These are phyloP conservation scores for Dysdera silvatica DNA, from an alignment of 1,140 invertebrate genomes.

Conservation along the genomic window DNA sequence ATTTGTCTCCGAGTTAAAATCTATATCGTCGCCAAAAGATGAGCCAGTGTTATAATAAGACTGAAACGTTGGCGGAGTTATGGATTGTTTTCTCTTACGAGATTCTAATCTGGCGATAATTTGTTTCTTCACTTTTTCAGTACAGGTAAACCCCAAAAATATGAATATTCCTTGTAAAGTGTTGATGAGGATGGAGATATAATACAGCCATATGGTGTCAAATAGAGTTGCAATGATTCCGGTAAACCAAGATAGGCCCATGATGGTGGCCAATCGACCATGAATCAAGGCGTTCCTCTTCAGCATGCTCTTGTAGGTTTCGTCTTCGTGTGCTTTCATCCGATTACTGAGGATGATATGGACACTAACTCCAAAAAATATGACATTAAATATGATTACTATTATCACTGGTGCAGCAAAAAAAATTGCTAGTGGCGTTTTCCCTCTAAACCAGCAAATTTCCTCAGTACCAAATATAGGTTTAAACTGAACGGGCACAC, in stretches of 20 bases:
- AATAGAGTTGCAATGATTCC: slow-evolving; percentile 45
- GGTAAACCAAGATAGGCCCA: slow-evolving; percentile 50
- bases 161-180: slow-evolving; percentile 54
- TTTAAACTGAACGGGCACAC: slow-evolving; percentile 37
- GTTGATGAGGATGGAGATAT: slow-evolving; percentile 51
- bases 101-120: too few species aligned
- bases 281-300: slow-evolving; percentile 50
- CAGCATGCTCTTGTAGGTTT: slow-evolving; percentile 28
- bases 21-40: too few species aligned
- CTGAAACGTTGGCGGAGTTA: slow-evolving; percentile 3
- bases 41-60: too few species aligned
- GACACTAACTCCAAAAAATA: slow-evolving; percentile 50
- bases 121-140: slow-evolving; percentile 13
- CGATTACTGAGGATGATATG: slow-evolving; percentile 45
- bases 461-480: slow-evolving; percentile 41
- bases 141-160: slow-evolving; percentile 51
- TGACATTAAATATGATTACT: slow-evolving; percentile 47
- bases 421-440: slow-evolving; percentile 48
- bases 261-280: slow-evolving; percentile 46
- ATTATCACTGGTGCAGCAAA: slow-evolving; percentile 49
- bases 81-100: neutral
- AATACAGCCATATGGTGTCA: slow-evolving; percentile 39
- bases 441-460: slow-evolving; percentile 52
- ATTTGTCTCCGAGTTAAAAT: too few species aligned
- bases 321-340: slow-evolving; percentile 37